Evolutionary conservation across 2,888 invertebrate species (phyloP), one percentile per base, ranked within the genome.

Genomic region (Sympetrum striolatum): DNA sequence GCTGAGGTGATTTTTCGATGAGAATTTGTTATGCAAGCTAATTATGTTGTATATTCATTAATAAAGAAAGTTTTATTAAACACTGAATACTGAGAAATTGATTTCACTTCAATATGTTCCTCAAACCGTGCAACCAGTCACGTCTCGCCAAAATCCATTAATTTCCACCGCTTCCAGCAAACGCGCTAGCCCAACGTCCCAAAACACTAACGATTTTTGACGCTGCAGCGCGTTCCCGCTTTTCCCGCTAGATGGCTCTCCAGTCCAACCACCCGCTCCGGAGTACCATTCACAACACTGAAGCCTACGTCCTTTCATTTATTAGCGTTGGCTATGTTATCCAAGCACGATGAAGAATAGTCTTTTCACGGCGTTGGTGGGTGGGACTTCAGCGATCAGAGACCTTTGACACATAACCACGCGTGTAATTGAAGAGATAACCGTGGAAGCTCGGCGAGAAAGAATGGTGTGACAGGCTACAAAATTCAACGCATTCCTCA

Each of bases 141-240:
- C 25, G 31, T 73, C 31, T 8, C 18, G 0, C 18, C 14, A 10
- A 31, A 31, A 31, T 31, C 73, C 31, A 53, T 53, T 53, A 53
- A 53, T 18, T 53, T 53, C 18, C 53, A 18, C 8, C 53, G 53
- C 53, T 53, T 53, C 53, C 53, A 18, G 53, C 53, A 53, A 53
- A 18, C 53, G 53, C 53, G 53, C 53, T 53, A 15, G 53, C 53
- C 81, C 48, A 25, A 82, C 81, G 58, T 37, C 86, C 22, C 60
- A 86, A 86, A 86, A 86, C 86, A 86, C 58, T 86, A 86, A 86
- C 86, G 86, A 86, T 86, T 86, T 86, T 86, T 86, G 86, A 60
- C 60, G 35, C 22, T n/a, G n/a, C 58, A 60, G 86, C 18, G 58
- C 58, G 60, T 86, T 86, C 37, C n/a, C 86, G n/a, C 60, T 86